Conservation (phyloP, 2,113 vertebrate genomes). For the Scytalopus superciliaris region DNA sequence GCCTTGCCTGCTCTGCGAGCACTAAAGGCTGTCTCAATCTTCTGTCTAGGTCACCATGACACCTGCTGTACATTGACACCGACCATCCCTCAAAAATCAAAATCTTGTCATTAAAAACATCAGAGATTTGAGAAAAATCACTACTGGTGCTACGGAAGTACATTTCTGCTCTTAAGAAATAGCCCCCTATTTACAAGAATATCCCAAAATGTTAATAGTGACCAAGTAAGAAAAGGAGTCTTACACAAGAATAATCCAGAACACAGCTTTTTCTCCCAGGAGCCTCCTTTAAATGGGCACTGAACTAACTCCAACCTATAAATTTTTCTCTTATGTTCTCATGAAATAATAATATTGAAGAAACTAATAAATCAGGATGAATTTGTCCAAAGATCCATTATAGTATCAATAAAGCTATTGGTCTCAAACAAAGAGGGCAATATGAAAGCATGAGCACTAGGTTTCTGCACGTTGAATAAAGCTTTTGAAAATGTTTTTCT, state of each 20-base stretch:
- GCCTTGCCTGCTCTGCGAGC: neutral
- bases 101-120: neutral
- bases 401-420: neutral
- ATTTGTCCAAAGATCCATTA: neutral
- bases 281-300: neutral
- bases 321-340: neutral
- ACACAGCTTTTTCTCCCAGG: neutral
- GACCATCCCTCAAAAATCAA: neutral
- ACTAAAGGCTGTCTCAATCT: neutral
- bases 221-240: neutral
- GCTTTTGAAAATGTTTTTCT: neutral
- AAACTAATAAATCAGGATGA: slow-evolving; percentile 3
- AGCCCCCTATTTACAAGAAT: neutral
- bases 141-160: neutral
- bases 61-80: neutral
- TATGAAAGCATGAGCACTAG: neutral
- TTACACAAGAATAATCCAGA: neutral
- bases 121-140: neutral
- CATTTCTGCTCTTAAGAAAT: neutral
- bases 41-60: neutral
- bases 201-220: neutral
- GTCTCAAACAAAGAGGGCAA: neutral
- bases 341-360: neutral
- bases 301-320: neutral
- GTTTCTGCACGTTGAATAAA: neutral